phyloP scores from a whole-genome alignment of 2,888 invertebrate species.

The Nasonia oneida region DNA sequence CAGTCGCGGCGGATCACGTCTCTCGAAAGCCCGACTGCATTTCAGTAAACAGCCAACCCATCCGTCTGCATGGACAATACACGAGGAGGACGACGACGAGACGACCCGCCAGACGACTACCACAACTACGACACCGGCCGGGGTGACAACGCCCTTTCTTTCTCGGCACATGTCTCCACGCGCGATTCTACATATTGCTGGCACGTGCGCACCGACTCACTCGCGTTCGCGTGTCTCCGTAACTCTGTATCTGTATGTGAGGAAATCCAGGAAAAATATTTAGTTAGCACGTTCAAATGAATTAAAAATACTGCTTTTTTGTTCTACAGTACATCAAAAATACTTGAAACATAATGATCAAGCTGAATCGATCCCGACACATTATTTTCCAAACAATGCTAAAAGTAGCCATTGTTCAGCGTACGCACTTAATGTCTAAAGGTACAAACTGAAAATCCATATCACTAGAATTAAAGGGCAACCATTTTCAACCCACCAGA shows the following conservation, averaged over 20 bases:
- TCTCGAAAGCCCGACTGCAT: constrained; percentile 68
- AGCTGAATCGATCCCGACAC: no score
- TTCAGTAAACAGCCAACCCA: constrained; percentile 72
- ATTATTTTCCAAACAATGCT: no score
- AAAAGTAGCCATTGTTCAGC: no score
- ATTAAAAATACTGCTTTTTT: no score
- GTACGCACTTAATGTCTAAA: no score
- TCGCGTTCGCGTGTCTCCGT: background rate
- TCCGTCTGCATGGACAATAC: constrained; percentile 70
- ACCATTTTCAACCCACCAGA: no score
- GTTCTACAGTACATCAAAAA: no score
- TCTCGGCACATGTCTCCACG: constrained; percentile 58
- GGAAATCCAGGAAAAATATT: no score
- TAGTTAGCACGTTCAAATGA: no score
- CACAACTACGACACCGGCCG: background rate
- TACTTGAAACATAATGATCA: no score
- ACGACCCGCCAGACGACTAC: constrained; percentile 69
- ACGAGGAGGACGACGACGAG: background rate
- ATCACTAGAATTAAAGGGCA: no score
- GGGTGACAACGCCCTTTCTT: constrained; percentile 62
- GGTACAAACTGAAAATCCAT: no score
- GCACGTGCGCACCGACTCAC: constrained; percentile 52
- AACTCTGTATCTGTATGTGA: background rate
- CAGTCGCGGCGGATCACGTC: background rate
- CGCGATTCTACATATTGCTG: constrained; percentile 8